Evolutionary conservation across 2,888 invertebrate genomes (phyloP), one percentile per base, ranked within the genome.

Genomic region (Hyppa rectilinea): DNA sequence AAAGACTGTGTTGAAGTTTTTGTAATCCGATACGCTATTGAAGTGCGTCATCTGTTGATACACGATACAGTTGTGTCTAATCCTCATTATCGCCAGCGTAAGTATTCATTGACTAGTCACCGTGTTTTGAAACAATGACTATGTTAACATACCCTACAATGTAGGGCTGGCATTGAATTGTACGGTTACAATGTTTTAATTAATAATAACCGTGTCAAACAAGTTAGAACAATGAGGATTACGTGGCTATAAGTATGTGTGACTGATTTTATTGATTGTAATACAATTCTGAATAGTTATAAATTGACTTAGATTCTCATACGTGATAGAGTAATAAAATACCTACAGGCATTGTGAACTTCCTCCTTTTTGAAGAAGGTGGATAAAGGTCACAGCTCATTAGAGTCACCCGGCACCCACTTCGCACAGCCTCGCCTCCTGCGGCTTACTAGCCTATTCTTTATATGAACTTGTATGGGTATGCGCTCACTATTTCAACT

Each of bases 71-170:
- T 70, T 65, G 71, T 74, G 67, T 61, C 70, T 68, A 78, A 78
- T 80, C 83, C 74, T 65, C 56, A 82, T 70, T 78, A 78, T 78
- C 74, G 78, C 67, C 12, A 29, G 40, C 12, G 59, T 79, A 67
- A 62, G 74, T 74, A 81, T 82, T 61, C 78, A 73, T 71, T 74
- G 70, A 72, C 55, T 59, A 63, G 63, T 80, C 71, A 64, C 61
- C 49, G 63, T 83, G 78, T 83, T 85, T 78, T 63, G 49, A 83
- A 84, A 88, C 85, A 86, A 82, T 72, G 76, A 59, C 45, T 75
- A 56, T 66, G 77, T 81, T 77, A 71, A 72, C 77, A 85, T 59
- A 68, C 63, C 47, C 67, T 59, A 78, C 83, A 82, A 77, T 83
- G 83, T 85, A 71, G 50, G 56, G 45, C 58, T 66, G 26, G 71